Percentiles rank a stretch among this genome's conserved stretches.
phyloP scores from a whole-genome alignment of 92 coral and sea anemone species.

The Paramuricea clavata region DNA sequence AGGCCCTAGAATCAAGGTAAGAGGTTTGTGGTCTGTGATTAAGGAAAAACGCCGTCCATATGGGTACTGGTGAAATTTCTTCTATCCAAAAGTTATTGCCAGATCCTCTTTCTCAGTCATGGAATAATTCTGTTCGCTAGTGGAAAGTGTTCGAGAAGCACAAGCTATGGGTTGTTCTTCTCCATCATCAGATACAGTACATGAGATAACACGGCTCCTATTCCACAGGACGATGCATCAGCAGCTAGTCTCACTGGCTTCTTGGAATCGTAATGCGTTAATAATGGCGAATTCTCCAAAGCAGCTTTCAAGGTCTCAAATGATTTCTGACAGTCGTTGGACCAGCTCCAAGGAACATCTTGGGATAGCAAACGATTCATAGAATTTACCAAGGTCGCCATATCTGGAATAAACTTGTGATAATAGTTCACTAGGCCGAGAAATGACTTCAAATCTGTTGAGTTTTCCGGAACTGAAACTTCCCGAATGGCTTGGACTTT shows the following conservation, averaged over 20 bases:
- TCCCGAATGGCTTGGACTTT: constrained; percentile 50
- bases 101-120: background rate
- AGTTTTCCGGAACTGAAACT: constrained; percentile 75
- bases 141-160: background rate
- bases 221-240: constrained; percentile 60
- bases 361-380: constrained; percentile 51
- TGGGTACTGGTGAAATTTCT: background rate
- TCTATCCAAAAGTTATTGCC: background rate
- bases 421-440: constrained; percentile 51
- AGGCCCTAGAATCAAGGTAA: too few species aligned
- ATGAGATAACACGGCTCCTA: background rate
- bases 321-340: constrained; percentile 63
- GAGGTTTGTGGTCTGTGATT: too few species aligned
- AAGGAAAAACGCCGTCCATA: constrained; percentile 1
- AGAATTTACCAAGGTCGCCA: constrained; percentile 45
- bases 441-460: constrained; percentile 39
- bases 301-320: constrained; percentile 32
- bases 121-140: background rate
- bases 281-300: constrained; percentile 31
- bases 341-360: constrained; percentile 38
- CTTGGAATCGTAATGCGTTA: constrained; percentile 27
- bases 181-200: background rate
- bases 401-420: constrained; percentile 46
- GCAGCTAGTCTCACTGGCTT: constrained; percentile 37
- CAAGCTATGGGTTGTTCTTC: background rate